Conservation (phyloP, 2,888 invertebrate species). For the Folsomia manolachei region DNA sequence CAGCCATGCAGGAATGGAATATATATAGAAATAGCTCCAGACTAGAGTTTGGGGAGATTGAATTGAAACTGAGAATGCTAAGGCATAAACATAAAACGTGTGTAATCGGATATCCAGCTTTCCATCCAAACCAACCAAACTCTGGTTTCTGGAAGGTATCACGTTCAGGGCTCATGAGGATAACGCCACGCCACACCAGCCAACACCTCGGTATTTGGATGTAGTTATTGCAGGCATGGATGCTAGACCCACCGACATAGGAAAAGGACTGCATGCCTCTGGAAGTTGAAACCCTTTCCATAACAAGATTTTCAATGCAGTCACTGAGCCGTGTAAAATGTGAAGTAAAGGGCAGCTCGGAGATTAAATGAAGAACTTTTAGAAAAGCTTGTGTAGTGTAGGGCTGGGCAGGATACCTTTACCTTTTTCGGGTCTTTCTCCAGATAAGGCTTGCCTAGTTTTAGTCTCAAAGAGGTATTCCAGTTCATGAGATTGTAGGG, state of each 20-base stretch:
- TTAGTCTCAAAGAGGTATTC: too few relatives aligned
- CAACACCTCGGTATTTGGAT: not conserved
- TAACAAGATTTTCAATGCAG: not conserved
- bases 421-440: slow-evolving; percentile 21
- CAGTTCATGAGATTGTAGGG: too few relatives aligned
- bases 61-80: not conserved
- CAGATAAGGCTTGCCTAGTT: not conserved
- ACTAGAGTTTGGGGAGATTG: not conserved
- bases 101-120: not conserved
- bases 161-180: not conserved
- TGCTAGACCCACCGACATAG: too few relatives aligned
- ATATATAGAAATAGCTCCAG: too few relatives aligned
- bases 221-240: not conserved
- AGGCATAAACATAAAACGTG: not conserved
- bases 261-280: slow-evolving; percentile 1
- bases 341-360: slow-evolving; percentile 4
- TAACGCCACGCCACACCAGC: too few relatives aligned
- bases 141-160: not conserved
- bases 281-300: not conserved
- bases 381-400: not conserved
- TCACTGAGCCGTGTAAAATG: slow-evolving; percentile 2
- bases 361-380: not conserved
- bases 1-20: too few relatives aligned
- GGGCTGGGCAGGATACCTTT: not conserved
- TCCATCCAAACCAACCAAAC: too few relatives aligned